Evolutionary conservation across 2,888 invertebrate species (phyloP).

Genomic region (Ormyrus thymus): DNA sequence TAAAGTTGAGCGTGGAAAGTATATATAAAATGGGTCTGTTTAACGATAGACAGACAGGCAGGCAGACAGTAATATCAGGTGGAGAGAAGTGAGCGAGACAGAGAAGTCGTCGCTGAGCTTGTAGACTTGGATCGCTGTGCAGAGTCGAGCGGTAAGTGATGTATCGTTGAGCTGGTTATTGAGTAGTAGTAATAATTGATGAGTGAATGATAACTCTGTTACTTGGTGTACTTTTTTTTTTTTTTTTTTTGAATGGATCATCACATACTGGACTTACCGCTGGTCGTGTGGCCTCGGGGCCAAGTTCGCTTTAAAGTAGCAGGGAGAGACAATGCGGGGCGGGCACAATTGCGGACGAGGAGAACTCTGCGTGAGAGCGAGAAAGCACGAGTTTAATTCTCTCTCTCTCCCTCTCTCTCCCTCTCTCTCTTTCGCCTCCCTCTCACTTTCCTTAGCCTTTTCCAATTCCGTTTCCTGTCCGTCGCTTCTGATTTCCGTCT

Average conservation of each 20-base stretch:
- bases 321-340: not conserved
- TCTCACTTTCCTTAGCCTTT: slow-evolving; percentile 50
- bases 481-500: slow-evolving; percentile 66
- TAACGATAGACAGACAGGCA: no score
- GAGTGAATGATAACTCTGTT: slow-evolving; percentile 38
- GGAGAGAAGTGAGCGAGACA: not conserved
- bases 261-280: slow-evolving; percentile 54
- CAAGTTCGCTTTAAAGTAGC: slow-evolving; percentile 15
- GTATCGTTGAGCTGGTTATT: not conserved
- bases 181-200: not conserved
- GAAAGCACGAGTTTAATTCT: slow-evolving; percentile 15
- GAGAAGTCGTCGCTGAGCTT: not conserved
- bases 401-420: slow-evolving; percentile 13
- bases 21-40: no score
- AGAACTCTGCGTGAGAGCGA: not conserved
- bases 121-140: not conserved
- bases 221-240: slow-evolving; percentile 23
- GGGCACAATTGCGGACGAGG: not conserved
- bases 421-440: slow-evolving; percentile 9
- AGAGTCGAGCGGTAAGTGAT: slow-evolving; percentile 23
- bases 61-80: no score
- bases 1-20: no score
- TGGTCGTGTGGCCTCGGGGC: slow-evolving; percentile 32
- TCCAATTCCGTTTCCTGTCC: slow-evolving; percentile 51
- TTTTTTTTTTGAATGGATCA: slow-evolving; percentile 24